Conservation (phyloP, 1,140 invertebrate species). For the Dufourea novaeangliae region DNA sequence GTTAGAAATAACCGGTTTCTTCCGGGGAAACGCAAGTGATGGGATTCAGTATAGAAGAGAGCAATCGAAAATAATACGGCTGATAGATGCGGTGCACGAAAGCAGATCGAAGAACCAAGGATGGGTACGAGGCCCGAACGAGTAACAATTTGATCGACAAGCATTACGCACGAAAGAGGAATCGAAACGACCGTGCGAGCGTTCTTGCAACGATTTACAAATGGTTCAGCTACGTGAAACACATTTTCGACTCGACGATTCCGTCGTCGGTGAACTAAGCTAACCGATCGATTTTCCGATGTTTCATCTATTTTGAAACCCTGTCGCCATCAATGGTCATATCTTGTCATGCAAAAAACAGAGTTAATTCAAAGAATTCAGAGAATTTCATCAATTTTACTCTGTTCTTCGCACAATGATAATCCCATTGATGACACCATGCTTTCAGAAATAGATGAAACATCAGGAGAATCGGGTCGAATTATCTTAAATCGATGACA, state of each 20-base stretch:
- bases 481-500: too few relatives aligned
- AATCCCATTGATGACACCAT: too few relatives aligned
- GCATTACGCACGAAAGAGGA: constrained; percentile 45
- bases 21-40: not conserved
- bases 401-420: too few relatives aligned
- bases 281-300: constrained; percentile 1
- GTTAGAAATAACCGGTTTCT: not conserved
- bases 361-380: too few relatives aligned
- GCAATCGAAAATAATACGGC: constrained; percentile 48
- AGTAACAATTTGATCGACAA: constrained; percentile 62
- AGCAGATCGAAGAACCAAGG: constrained; percentile 16
- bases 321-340: not conserved
- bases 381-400: too few relatives aligned
- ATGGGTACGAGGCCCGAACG: constrained; percentile 24
- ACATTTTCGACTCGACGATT: constrained; percentile 33
- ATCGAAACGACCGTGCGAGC: constrained; percentile 4
- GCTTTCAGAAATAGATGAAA: too few relatives aligned
- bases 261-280: too few relatives aligned
- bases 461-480: too few relatives aligned
- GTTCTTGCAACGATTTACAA: constrained; percentile 14
- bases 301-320: not conserved
- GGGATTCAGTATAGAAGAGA: constrained; percentile 12
- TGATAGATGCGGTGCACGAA: constrained; percentile 47
- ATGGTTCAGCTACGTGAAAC: constrained; percentile 3
- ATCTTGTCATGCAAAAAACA: too few relatives aligned